Evolutionary conservation across 2,797 vertebrate species (phyloP).

Genomic region (Sciurus carolinensis): DNA sequence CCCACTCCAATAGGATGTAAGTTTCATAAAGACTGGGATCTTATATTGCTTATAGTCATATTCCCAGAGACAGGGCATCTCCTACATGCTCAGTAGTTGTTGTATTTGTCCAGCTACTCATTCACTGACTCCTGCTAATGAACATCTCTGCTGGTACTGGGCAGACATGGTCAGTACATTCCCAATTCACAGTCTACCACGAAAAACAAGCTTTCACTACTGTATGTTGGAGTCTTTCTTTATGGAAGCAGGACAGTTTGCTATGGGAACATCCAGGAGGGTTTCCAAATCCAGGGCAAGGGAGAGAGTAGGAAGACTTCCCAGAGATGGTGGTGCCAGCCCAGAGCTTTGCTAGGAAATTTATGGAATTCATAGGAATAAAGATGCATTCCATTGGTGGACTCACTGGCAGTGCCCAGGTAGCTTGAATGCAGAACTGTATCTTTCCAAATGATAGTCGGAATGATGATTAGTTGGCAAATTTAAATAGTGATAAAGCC

Average conservation of each 20-base stretch:
- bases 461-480: slow-evolving; percentile 57
- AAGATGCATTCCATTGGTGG: neutral
- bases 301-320: neutral
- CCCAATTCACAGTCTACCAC: neutral
- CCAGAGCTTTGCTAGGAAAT: neutral
- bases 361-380: neutral
- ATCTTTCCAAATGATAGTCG: slow-evolving; percentile 65
- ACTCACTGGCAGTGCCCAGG: neutral
- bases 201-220: neutral
- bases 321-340: neutral
- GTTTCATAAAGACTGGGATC: neutral
- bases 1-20: neutral
- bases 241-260: neutral
- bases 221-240: neutral
- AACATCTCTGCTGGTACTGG: neutral
- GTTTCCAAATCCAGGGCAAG: neutral
- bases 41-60: neutral
- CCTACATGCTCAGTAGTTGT: neutral
- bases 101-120: neutral
- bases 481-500: slow-evolving; percentile 61
- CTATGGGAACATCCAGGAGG: neutral
- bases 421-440: slow-evolving; percentile 23
- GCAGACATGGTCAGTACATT: neutral
- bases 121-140: neutral
- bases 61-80: neutral